Evolutionary conservation across 2,888 invertebrate genomes (phyloP), one percentile per base, ranked within the genome.

Genomic region (Creontiades dilutus): DNA sequence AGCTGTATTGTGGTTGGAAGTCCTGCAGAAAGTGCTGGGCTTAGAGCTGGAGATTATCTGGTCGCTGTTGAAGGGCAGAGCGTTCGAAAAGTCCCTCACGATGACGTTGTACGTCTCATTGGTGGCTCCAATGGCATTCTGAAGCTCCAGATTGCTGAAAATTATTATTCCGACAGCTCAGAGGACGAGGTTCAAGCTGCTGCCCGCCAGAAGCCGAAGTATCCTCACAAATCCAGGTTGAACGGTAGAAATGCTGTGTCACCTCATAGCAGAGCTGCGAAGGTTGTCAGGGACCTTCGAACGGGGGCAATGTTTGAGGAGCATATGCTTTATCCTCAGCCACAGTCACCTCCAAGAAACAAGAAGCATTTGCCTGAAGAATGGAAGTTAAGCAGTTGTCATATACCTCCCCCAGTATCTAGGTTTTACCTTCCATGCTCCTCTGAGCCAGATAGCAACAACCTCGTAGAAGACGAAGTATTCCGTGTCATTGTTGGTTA

Each of bases 1-100:
- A 98, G 98, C 86, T 98, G 98, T 92, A 98, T 99, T 92, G 98
- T 98, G 0, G 94, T 95, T 81, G 97, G 97, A 92, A 97, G 97
- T 90, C 98, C 98, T 2, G 99, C 99, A 0, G 98, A 98, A 92
- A 95, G 96, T 91, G 98, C 98, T 47, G 98, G 98, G 0, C 94
- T 99, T 27, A 95, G 98, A 46, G 97, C 98, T 55, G 99, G 99
- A 0, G 98, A 99, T 93, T 98, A 98, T 92, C 94, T 99, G 90
- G 95, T 99, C 87, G 97, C 97, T 0, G 99, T 99, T 0, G 98
- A 98, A 93, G 97, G 97, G 3, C 95, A 97, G 88, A 97, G 96
- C 93, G 98, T 99, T 13, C 97, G 97, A n/a, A 96, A 98, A 93
- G 95, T 97, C 90, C 96, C 97, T 0, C 99, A 99, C 93, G 98